Conservation (phyloP, 2,888 invertebrate genomes). For the Archaeoteleia sp. region DNA sequence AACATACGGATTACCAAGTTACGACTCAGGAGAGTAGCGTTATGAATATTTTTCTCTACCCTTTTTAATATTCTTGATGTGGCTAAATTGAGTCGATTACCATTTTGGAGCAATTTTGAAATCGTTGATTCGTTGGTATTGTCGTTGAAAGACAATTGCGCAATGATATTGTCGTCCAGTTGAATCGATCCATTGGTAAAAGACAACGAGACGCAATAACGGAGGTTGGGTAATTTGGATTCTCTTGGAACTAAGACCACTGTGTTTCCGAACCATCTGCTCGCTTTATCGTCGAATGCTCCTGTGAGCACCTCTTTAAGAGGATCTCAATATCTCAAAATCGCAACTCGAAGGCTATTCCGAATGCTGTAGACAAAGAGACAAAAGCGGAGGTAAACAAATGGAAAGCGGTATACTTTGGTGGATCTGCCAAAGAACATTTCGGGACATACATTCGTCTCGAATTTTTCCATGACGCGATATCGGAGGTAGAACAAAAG, state of each 20-base stretch:
- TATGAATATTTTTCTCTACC: too few relatives aligned
- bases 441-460: slow-evolving; percentile 19
- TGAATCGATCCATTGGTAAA: slow-evolving; percentile 17
- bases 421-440: slow-evolving; percentile 8
- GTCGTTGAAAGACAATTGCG: too few relatives aligned
- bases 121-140: too few relatives aligned
- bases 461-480: slow-evolving; percentile 24
- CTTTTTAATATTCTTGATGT: too few relatives aligned
- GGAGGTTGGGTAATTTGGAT: slow-evolving; percentile 19
- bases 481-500: too few relatives aligned
- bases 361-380: slow-evolving; percentile 31
- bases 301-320: slow-evolving; percentile 1
- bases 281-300: slow-evolving; percentile 15
- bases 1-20: too few relatives aligned
- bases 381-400: slow-evolving; percentile 31
- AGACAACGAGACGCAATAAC: slow-evolving; percentile 24
- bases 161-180: too few relatives aligned
- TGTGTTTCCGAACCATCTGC: slow-evolving; percentile 28
- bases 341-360: slow-evolving; percentile 17
- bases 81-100: too few relatives aligned
- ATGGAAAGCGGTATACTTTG: slow-evolving; percentile 22
- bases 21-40: too few relatives aligned
- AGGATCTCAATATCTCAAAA: slow-evolving; percentile 33
- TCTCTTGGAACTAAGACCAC: slow-evolving; percentile 10
- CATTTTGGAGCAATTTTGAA: too few relatives aligned